Evolutionary conservation across 2,797 vertebrate genomes (phyloP), one percentile per base, ranked within the genome.

Genomic region (Syngnathus acus): DNA sequence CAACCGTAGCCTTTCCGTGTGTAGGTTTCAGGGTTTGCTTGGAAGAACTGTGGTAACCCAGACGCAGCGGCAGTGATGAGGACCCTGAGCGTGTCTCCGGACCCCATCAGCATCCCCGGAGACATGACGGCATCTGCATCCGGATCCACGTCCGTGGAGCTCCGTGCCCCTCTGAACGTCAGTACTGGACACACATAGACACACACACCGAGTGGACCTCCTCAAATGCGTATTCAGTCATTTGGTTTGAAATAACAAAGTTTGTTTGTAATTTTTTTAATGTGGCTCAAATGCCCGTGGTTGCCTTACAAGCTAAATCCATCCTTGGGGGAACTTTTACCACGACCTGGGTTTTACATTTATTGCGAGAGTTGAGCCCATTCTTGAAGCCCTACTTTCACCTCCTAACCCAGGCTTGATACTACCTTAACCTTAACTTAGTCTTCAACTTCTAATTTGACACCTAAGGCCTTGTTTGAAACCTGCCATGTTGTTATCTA

Each of bases 81-180:
- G 75, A 75, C 37, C 6, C 86, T 93, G 53, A 39, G 9, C 0
- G 0, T 92, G 73, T 84, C 88, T 57, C 92, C 92, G 0, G 92
- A 93, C 57, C 92, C 92, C 0, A 89, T 93, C 76, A 0, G 3
- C 65, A 87, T 93, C 68, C 92, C 92, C 0, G 92, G 92, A 7
- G 66, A 82, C n/a, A 42, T 93, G 71, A 86, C 43, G 0, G 90
- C 90, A 23, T 78, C 79, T 0, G 90, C 89, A 0, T 80, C 87
- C 0, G 92, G 88, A 6, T 67, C 78, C 64, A 89, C 90, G 0
- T 58, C 73, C 0, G 85, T 91, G 0, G 71, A 68, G 6, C 82
- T 93, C 26, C 1, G 23, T 0, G 23, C 89, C 0, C 89, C 89
- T 4, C 82, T 92, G 9, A n/a, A 80, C 60, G 92, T 93, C 71